Evolutionary conservation across 2,113 vertebrate genomes (phyloP).

Genomic region (Amphilophus citrinellus): DNA sequence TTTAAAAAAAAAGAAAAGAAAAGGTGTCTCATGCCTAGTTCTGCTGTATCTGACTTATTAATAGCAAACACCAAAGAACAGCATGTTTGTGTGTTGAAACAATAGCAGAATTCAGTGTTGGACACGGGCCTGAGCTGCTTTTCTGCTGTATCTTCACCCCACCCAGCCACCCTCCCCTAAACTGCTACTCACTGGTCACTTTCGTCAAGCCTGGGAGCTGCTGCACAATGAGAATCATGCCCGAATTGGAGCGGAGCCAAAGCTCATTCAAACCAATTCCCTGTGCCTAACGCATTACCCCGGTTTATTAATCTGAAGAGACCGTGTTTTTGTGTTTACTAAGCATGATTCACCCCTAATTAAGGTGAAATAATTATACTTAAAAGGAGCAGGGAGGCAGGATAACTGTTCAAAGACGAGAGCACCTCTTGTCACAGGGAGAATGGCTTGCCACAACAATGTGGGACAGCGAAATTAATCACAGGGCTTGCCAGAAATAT

Average conservation of each 20-base stretch:
- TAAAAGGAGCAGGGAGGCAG: slow-evolving; percentile 88
- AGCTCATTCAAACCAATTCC: slow-evolving; percentile 91
- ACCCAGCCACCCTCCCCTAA: background rate
- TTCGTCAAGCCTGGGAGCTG: slow-evolving; percentile 53
- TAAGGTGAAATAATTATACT: slow-evolving; percentile 98
- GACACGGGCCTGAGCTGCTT: slow-evolving; percentile 41
- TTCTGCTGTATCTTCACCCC: slow-evolving; percentile 35
- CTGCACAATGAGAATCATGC: slow-evolving; percentile 71
- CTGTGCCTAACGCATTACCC: slow-evolving; percentile 94
- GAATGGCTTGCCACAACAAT: slow-evolving; percentile 69
- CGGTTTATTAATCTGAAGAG: slow-evolving; percentile 94
- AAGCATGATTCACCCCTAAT: slow-evolving; percentile 97
- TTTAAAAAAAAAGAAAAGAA: too few species aligned
- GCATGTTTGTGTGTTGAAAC: slow-evolving; percentile 67
- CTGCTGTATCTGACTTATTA: slow-evolving; percentile 65
- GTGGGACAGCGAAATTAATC: slow-evolving; percentile 52
- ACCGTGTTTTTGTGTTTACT: slow-evolving; percentile 94
- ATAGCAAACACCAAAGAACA: slow-evolving; percentile 72
- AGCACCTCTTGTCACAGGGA: slow-evolving; percentile 75
- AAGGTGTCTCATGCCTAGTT: background rate
- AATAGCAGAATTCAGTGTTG: slow-evolving; percentile 60
- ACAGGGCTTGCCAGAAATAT: slow-evolving; percentile 28
- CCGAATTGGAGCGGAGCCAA: slow-evolving; percentile 88
- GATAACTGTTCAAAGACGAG: slow-evolving; percentile 87
- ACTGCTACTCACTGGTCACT: slow-evolving; percentile 56